Base-by-base conservation (phyloP, 2,888 invertebrate genomes). In the Ametastegia equiseti region DNA sequence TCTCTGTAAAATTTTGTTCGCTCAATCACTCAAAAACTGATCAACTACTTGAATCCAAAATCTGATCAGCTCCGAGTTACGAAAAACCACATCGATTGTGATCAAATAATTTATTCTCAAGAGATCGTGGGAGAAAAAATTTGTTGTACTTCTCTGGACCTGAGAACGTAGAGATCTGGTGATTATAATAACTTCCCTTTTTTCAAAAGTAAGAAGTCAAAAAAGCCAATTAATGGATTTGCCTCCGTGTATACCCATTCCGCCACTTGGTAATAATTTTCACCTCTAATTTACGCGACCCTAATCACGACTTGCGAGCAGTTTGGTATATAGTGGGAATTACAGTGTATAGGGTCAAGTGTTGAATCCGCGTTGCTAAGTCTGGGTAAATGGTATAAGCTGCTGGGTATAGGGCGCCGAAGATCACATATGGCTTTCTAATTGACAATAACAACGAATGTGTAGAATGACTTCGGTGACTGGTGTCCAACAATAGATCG, bases 401-500 rank as follows among this genome's bases (percentile, higher is more conserved):
- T 60, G 30, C 30, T 60, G 13, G 15, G 30, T 4, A 9, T 42
- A 60, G 65, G 33, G 36, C 65, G 11, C 39, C 36, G 39, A 27
- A 30, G 42, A 30, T 71, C 45, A 71, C 30, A 15, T 47, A n/a
- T 45, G 71, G 47, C 15, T 71, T 27, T 30, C 71, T 47, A 47
- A 71, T 71, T 71, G 45, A 30, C 45, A 71, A 71, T 71, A 45
- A 71, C 69, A 45, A 71, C 45, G 69, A 30, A 45, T 71, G 71
- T n/a, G 47, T 19, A 27, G 71, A 71, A 71, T 71, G 71, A 27
- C 47, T 45, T n/a, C 13, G 47, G 71, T 47, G 30, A 45, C 45
- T 47, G 47, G 45, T 57, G 33, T 82, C 80, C 33, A 80, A 82
- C 80, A 82, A 82, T 82, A 82, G 82, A 80, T 50, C 50, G 45